Evolutionary conservation across 2,888 invertebrate species (phyloP), one percentile per base, ranked within the genome.

Genomic region (Leuctra nigra): DNA sequence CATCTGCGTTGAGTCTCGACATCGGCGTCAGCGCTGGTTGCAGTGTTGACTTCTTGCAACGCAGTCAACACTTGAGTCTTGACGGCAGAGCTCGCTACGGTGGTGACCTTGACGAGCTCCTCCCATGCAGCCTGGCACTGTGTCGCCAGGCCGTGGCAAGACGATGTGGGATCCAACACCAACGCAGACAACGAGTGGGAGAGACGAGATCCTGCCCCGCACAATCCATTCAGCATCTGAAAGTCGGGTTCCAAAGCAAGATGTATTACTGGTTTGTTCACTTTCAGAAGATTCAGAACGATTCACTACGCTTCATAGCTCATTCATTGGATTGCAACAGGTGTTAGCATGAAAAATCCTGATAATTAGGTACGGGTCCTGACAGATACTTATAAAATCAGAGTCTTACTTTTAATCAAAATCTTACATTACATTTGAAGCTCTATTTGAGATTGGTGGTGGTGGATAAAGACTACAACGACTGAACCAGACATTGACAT

Each of bases 81-180:
- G 1, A 83, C 82, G 1, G 81, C 80, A 60, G 79, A 78, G 61
- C 80, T 81, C 16, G 83, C 83, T 55, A 80, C 75, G 39, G 78
- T 75, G 2, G 83, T 82, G 1, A 82, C 79, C 67, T 78, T 74
- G 6, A 77, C 77, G 54, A 83, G 70, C 67, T 83, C 82, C 65
- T 83, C 82, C 83, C 83, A 83, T 63, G 81, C 79, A 14, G 75
- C 70, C 57, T 77, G 71, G 64, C 80, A 74, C 64, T 80, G 76
- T 22, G 54, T 48, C 25, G 57, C 59, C 53, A 60, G 33, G 23
- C 56, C 53, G 53, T 58, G 56, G 47, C 59, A 59, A n/a, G 62
- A 48, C 22, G 61, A 55, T 18, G 56, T 47, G 16, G 60, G 52
- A 53, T 67, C 68, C 25, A 72, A 69, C 48, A 71, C 64, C 47